Conservation (phyloP, 2,797 vertebrate species). For the Lithobates sylvaticus region DNA sequence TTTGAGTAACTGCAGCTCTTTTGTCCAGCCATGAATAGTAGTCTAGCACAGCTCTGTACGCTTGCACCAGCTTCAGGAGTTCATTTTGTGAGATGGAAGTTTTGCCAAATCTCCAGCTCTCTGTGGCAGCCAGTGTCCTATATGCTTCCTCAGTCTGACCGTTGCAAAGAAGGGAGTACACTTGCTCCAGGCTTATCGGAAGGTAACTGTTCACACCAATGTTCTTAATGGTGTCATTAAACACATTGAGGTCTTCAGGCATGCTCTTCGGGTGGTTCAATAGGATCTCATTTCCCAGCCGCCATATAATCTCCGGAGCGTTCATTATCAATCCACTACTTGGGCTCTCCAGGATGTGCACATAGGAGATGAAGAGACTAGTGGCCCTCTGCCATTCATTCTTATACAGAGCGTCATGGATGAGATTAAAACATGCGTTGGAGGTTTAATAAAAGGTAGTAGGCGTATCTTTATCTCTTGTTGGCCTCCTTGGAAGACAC, state of each 20-base stretch:
- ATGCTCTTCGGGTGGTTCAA: slow-evolving; percentile 82
- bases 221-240: slow-evolving; percentile 90
- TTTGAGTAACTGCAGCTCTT: slow-evolving; percentile 66
- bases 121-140: slow-evolving; percentile 78
- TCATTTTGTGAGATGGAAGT: slow-evolving; percentile 74
- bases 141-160: slow-evolving; percentile 83
- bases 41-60: slow-evolving; percentile 87
- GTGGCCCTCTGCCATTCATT: slow-evolving; percentile 87
- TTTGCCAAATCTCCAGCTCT: slow-evolving; percentile 88
- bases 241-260: slow-evolving; percentile 80
- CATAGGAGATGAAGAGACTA: slow-evolving; percentile 80
- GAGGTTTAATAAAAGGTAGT: slow-evolving; percentile 75
- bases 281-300: slow-evolving; percentile 87
- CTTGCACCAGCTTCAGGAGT: slow-evolving; percentile 80
- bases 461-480: not conserved
- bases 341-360: slow-evolving; percentile 81
- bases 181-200: slow-evolving; percentile 88
- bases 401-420: slow-evolving; percentile 84
- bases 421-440: slow-evolving; percentile 76
- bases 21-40: slow-evolving; percentile 86
- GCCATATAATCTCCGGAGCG: slow-evolving; percentile 85
- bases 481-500: not conserved
- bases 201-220: slow-evolving; percentile 83
- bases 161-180: slow-evolving; percentile 82
- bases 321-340: not conserved